Base-by-base conservation (phyloP, 2,888 invertebrate species). In the Caradrina clavipalpis region DNA sequence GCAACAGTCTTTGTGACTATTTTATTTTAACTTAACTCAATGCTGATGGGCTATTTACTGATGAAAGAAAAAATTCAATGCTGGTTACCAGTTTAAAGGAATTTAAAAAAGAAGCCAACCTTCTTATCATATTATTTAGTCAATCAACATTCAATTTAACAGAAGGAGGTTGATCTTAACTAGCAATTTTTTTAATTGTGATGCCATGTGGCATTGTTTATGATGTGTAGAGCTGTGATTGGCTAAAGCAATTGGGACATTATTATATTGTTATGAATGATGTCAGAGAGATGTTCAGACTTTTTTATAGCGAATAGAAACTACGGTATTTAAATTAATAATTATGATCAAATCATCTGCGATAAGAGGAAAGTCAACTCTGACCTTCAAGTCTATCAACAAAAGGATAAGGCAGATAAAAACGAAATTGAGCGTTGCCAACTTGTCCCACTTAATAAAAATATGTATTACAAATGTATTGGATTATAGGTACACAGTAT, bases 171-270 rank as follows among this genome's bases (percentile, higher is more conserved):
- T 1, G 15, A 13, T 42, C 42, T 42, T 15, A 5, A 2, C 1
- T 15, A 45, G 45, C 5, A 17, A 6, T 17, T 45, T 45, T 45
- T 42, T 42, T 15, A 42, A 39, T 15, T 45, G 15, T 17, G 17
- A 17, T 45, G 26, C 55, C 70, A 70, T 65, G 76, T 56, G 59
- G 64, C 60, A 71, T 51, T 66, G 56, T 50, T 45, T 70, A 35
- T 39, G 35, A 58, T 73, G 73, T 78, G 78, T 78, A 42, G 61
- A 17, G 55, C 66, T 78, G 19, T 73, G 78, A 78, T 78, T 76
- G 76, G 74, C 35, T 21, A 1, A 49, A 49, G 7, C 13, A 51
- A 39, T 72, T 39, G 15, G n/a, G 5, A 57, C 15, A 50, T 11
- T 7, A 26, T 26, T 13, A 7, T 42, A 42, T 49, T 70, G 26